phyloP scores from a whole-genome alignment of 2,888 invertebrate species.

The Himalopsyche tibetana region DNA sequence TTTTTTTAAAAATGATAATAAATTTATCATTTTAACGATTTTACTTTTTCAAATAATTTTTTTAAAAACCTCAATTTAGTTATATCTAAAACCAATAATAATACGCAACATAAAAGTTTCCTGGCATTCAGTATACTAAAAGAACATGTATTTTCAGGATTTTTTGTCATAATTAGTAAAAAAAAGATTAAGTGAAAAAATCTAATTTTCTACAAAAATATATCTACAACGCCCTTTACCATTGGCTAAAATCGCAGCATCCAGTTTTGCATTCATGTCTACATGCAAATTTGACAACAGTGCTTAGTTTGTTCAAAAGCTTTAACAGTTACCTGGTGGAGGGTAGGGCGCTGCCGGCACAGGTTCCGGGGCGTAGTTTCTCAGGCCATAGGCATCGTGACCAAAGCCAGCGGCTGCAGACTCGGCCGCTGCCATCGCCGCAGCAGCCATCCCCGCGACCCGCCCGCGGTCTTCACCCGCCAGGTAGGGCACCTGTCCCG shows the following conservation, averaged over 20 bases:
- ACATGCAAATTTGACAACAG: neutral
- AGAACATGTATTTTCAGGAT: too few species aligned
- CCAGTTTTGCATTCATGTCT: neutral
- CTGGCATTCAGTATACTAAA: too few species aligned
- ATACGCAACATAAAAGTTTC: too few species aligned
- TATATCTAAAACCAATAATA: too few species aligned
- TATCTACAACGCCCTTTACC: neutral
- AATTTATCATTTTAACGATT: too few species aligned
- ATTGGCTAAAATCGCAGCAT: neutral
- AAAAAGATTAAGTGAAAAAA: too few species aligned
- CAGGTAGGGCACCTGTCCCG: constrained; percentile 81
- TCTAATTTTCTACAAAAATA: too few species aligned
- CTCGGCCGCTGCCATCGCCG: constrained; percentile 76
- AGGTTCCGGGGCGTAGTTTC: constrained; percentile 85
- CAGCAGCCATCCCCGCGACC: constrained; percentile 74
- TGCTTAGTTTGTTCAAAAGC: neutral
- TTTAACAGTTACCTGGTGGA: constrained; percentile 81
- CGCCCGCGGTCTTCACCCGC: constrained; percentile 82
- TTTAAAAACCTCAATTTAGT: too few species aligned
- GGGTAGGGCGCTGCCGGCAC: constrained; percentile 87
- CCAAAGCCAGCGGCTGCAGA: constrained; percentile 81
- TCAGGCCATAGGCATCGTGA: constrained; percentile 85
- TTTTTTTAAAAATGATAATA: too few species aligned
- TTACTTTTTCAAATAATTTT: too few species aligned
- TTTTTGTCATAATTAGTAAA: too few species aligned